A percentile compares a stretch with the other conserved stretches of the same genome.
Conservation (phyloP, 2,113 vertebrate species). For the Cyprinodon tularosa region DNA sequence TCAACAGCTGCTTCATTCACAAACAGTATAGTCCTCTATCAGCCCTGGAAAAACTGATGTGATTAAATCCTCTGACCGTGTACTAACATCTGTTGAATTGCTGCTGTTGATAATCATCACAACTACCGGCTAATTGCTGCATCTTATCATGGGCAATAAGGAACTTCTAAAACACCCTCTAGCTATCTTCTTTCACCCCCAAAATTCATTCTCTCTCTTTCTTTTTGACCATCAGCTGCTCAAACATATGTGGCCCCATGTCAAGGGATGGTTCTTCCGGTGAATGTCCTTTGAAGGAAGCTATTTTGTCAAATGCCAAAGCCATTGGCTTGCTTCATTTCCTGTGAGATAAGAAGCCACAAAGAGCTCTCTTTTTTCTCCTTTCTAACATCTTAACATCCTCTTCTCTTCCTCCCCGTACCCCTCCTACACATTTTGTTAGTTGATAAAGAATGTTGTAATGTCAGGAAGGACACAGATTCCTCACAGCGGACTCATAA, state of each 20-base stretch:
- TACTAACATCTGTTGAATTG: constrained; percentile 76
- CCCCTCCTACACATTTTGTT: constrained; percentile 70
- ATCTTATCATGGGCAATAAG: constrained; percentile 76
- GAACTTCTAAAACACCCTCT: constrained; percentile 77
- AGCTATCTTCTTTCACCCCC: constrained; percentile 61
- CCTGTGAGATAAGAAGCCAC: constrained; percentile 82
- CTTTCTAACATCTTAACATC: constrained; percentile 75
- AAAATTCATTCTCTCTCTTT: constrained; percentile 31
- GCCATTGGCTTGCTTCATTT: constrained; percentile 81
- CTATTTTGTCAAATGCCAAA: constrained; percentile 81
- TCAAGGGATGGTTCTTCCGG: constrained; percentile 67
- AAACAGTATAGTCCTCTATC: constrained; percentile 41
- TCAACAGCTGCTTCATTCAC: constrained; percentile 6
- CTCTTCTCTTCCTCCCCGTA: constrained; percentile 63
- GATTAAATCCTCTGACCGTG: constrained; percentile 54
- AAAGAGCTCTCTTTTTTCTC: constrained; percentile 73
- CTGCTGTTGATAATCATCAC: constrained; percentile 77
- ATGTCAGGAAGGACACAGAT: constrained; percentile 82
- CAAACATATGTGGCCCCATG: constrained; percentile 67
- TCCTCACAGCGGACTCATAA: constrained; percentile 73
- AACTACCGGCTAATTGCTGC: constrained; percentile 76
- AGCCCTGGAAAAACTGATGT: constrained; percentile 40
- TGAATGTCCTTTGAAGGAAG: constrained; percentile 80
- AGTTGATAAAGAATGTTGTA: constrained; percentile 78
- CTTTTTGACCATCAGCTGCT: constrained; percentile 44